Percentiles rank a stretch among this genome's conserved stretches.
phyloP scores from a whole-genome alignment of 1,140 invertebrate genomes.

The Ladona fulva region DNA sequence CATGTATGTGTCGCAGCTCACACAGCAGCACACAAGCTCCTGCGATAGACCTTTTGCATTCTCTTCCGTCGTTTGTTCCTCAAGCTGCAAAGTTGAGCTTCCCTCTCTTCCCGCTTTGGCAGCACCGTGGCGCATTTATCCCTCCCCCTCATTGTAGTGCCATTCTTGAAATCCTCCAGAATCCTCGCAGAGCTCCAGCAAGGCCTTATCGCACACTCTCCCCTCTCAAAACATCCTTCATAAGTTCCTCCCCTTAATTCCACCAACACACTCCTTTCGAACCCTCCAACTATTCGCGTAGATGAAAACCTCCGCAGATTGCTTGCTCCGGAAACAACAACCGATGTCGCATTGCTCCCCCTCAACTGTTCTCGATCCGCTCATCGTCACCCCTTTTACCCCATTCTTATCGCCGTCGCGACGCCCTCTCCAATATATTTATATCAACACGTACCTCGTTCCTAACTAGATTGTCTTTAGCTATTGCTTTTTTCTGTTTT shows the following conservation, averaged over 20 bases:
- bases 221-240: conserved; percentile 10
- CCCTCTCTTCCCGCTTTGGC: background rate
- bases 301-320: conserved; percentile 12
- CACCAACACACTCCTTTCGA: background rate
- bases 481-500: no score
- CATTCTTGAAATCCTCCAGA: background rate
- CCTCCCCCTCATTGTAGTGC: background rate
- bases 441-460: no score
- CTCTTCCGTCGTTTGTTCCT: no score
- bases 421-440: no score
- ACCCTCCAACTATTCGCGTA: background rate
- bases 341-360: background rate
- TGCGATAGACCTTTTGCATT: no score
- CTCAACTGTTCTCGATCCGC: background rate
- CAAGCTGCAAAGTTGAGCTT: background rate
- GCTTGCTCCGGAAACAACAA: background rate
- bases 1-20: no score
- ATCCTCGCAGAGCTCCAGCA: background rate
- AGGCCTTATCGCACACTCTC: background rate
- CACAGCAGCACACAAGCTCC: no score
- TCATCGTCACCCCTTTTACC: background rate
- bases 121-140: background rate
- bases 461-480: no score
- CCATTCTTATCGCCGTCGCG: no score
- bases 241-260: background rate